Evolutionary conservation across 2,797 vertebrate species (phyloP).

Genomic region (Danio albolineatus): DNA sequence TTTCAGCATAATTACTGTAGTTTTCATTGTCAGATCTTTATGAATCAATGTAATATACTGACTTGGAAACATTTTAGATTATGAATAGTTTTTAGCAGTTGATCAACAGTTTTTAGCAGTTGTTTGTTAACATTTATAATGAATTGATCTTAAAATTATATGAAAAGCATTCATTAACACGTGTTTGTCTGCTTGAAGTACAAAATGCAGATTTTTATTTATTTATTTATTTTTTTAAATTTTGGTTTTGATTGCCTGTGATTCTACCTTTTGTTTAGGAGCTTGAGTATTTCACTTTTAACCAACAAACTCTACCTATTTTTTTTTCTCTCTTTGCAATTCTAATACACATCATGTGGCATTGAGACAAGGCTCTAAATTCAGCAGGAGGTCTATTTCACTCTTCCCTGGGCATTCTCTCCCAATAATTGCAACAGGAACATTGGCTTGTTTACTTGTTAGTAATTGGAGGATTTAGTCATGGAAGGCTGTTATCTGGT

Average conservation of each 20-base stretch:
- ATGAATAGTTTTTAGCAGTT: too few species aligned
- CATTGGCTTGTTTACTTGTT: conserved; percentile 9
- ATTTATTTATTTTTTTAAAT: too few species aligned
- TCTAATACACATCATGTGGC: background rate
- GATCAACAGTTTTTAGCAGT: too few species aligned
- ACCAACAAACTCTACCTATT: background rate
- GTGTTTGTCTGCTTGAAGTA: too few species aligned
- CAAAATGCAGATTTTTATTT: too few species aligned
- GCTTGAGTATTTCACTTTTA: background rate
- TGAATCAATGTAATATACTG: too few species aligned
- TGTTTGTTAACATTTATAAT: too few species aligned
- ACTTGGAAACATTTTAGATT: too few species aligned
- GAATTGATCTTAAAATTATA: too few species aligned
- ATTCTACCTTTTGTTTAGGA: background rate
- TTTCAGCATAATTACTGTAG: too few species aligned
- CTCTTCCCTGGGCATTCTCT: background rate
- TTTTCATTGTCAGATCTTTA: too few species aligned
- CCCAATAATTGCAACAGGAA: conserved; percentile 2
- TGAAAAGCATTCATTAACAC: too few species aligned
- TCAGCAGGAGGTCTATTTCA: background rate
- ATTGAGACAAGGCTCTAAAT: background rate
- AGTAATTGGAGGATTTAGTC: conserved; percentile 17
- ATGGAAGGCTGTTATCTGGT: conserved; percentile 1
- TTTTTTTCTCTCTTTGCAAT: background rate
- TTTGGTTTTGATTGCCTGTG: background rate